Conservation (phyloP, 2,888 invertebrate species). For the Celastrina argiolus region DNA sequence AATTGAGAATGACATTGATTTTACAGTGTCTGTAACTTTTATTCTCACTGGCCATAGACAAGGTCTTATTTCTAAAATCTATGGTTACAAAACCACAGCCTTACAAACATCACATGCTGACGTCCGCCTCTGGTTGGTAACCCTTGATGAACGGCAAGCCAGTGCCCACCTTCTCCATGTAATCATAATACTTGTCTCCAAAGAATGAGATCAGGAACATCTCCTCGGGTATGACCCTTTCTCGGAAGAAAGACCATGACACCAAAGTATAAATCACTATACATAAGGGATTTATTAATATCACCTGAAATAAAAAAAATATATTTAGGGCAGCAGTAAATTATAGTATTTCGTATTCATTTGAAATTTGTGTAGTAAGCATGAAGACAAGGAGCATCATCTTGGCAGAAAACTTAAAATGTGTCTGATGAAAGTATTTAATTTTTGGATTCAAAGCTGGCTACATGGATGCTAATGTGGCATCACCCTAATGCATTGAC, state of each 20-base stretch:
- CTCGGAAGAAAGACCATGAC: conserved; percentile 95
- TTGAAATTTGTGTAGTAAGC: too few species aligned
- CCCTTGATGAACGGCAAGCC: conserved; percentile 94
- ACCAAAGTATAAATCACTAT: conserved; percentile 86
- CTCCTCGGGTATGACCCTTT: conserved; percentile 93
- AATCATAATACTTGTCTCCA: conserved; percentile 89
- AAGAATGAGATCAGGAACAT: conserved; percentile 93
- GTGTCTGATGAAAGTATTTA: too few species aligned
- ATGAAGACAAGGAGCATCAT: too few species aligned
- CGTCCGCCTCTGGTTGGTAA: conserved; percentile 57
- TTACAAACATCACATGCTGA: conserved; percentile 27
- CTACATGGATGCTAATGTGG: too few species aligned
- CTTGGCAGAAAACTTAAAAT: too few species aligned
- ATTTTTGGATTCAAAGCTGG: too few species aligned
- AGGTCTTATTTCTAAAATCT: neutral
- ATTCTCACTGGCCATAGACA: neutral
- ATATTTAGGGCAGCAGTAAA: too few species aligned
- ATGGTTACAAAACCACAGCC: neutral
- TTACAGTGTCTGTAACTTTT: neutral
- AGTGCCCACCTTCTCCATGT: conserved; percentile 89
- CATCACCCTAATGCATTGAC: too few species aligned
- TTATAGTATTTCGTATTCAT: too few species aligned
- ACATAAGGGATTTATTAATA: conserved; percentile 94
- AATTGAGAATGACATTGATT: neutral
- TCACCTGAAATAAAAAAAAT: conserved; percentile 79